Evolutionary conservation across 2,113 vertebrate species (phyloP).

Genomic region (Gorsachius goisagi): DNA sequence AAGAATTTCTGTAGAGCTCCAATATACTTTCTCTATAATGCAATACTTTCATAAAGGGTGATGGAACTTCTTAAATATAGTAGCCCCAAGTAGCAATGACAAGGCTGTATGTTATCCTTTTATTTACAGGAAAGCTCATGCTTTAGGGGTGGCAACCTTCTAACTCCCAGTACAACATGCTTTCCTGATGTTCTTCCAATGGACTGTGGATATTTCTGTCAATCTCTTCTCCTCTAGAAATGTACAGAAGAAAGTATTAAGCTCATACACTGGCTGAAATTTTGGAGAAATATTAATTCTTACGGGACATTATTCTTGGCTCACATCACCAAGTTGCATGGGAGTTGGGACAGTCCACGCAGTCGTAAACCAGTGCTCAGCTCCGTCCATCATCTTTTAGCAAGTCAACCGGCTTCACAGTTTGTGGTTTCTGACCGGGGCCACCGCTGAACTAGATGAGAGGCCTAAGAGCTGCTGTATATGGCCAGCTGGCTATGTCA

Average conservation of each 20-base stretch:
- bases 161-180: fast-evolving
- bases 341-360: not conserved
- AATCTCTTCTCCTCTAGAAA: not conserved
- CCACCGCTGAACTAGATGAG: not conserved
- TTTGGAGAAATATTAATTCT: not conserved
- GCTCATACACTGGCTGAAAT: not conserved
- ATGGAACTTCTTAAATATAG: not conserved
- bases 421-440: not conserved
- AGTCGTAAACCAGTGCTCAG: fast-evolving
- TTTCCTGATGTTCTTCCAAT: not conserved
- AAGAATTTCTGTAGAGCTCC: not conserved
- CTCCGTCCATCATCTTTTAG: not conserved
- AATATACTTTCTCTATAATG: not conserved
- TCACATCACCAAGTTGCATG: not conserved
- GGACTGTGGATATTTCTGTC: not conserved
- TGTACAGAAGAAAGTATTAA: not conserved
- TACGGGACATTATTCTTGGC: not conserved
- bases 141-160: not conserved
- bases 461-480: not conserved
- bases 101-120: not conserved
- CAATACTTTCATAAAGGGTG: not conserved
- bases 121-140: not conserved
- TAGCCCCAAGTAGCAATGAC: not conserved
- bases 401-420: not conserved
- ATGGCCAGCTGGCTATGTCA: fast-evolving